Percentiles rank a stretch among this genome's conserved stretches.
Conservation (phyloP, 2,797 vertebrate species). For the Mastacembelus armatus region DNA sequence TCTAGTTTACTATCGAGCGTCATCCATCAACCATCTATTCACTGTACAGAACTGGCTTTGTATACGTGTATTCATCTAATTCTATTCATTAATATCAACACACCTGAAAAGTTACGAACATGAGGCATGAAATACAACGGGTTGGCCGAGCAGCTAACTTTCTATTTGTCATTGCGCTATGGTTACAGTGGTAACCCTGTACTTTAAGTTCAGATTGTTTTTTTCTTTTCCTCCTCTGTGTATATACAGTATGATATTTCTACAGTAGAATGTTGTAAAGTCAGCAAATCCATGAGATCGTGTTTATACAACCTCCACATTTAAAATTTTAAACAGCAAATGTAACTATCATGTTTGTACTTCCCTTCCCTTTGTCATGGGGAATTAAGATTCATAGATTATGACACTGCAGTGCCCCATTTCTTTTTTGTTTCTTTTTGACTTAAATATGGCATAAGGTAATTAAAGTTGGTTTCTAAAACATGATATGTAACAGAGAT, state of each 20-base stretch:
- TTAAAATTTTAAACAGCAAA: slow-evolving; percentile 51
- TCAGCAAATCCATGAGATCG: slow-evolving; percentile 59
- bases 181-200: slow-evolving; percentile 60
- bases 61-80: slow-evolving; percentile 35
- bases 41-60: slow-evolving; percentile 59
- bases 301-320: slow-evolving; percentile 65
- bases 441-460: slow-evolving; percentile 77
- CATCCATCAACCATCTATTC: slow-evolving; percentile 51
- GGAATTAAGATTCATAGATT: slow-evolving; percentile 61
- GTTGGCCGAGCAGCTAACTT: slow-evolving; percentile 38
- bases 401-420: slow-evolving; percentile 66
- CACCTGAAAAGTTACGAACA: slow-evolving; percentile 36
- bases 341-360: slow-evolving; percentile 64
- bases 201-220: slow-evolving; percentile 12
- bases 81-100: slow-evolving; percentile 45
- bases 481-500: slow-evolving; percentile 69
- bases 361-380: slow-evolving; percentile 47
- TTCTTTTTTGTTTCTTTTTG: slow-evolving; percentile 58
- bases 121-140: slow-evolving; percentile 50
- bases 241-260: slow-evolving; percentile 74
- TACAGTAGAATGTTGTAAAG: slow-evolving; percentile 73
- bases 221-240: slow-evolving; percentile 41
- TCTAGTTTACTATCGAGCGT: slow-evolving; percentile 55
- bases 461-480: slow-evolving; percentile 78
- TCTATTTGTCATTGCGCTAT: slow-evolving; percentile 29